phyloP scores from a whole-genome alignment of 2,113 vertebrate genomes.

The zebrafish (Danio rerio) region GRCz12tu NC_133178.1:29574001-29574500 shows the following conservation, averaged over 20 bases:
- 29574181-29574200: no score
- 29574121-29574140: background rate
- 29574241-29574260: background rate
- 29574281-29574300: background rate
- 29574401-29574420: background rate
- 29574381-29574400: background rate
- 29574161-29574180: no score
- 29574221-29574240: no score
- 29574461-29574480: background rate
- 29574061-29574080: background rate
- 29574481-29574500: background rate
- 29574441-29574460: background rate
- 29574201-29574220: no score
- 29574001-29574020: no score
- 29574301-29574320: background rate
- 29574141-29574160: background rate
- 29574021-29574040: no score
- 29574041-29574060: background rate
- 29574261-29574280: background rate
- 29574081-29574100: background rate
- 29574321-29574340: background rate
- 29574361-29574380: background rate
- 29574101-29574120: background rate
- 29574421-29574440: background rate
- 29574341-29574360: background rate